Evolutionary conservation across 2,113 vertebrate species (phyloP), one percentile per base, ranked within the genome.

Genomic region (Piprites chloris): DNA sequence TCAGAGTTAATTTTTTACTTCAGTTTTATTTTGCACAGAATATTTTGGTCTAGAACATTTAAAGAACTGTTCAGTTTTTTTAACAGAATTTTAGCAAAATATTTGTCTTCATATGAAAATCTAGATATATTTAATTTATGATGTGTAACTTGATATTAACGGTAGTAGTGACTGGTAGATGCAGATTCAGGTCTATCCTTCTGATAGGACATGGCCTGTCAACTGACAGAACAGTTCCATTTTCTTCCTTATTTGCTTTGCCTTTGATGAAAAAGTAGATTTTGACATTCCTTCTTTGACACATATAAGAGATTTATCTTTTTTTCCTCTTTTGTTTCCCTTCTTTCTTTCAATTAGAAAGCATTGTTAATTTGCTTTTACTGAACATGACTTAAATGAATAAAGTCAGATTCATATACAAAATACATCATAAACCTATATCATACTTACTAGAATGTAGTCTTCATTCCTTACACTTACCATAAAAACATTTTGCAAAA

Each of bases 61-160:
- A 56, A 85, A 79, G 16, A 53, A 39, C 14, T 41, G 2, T 24
- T 73, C 32, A 19, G 15, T 14, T 9, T 35, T 75, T 56, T 49
- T 12, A 0, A 5, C n/a, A 50, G 0, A 49, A 49, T 53, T 50
- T 71, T 44, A 67, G 11, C 2, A 72, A 46, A 49, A n/a, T 65
- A 37, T 37, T 77, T 63, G 8, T 46, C 7, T 75, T 84, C n/a
- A 27, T 14, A 32, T 59, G 41, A 66, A 81, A 74, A 71, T 56
- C 4, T 74, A 66, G 15, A 42, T 66, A 42, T 68, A 39, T 23
- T 69, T 65, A 52, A 77, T 81, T 65, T 66, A 30, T 50, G 9
- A 20, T 44, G 6, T n/a, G 22, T 69, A 84, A 69, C 15, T 39
- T 72, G 35, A 12, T 65, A 39, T 28, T 79, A 56, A 62, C 66